Evolutionary conservation across 2,797 vertebrate genomes (phyloP).

Genomic region (Microctenopoma lineatum): DNA sequence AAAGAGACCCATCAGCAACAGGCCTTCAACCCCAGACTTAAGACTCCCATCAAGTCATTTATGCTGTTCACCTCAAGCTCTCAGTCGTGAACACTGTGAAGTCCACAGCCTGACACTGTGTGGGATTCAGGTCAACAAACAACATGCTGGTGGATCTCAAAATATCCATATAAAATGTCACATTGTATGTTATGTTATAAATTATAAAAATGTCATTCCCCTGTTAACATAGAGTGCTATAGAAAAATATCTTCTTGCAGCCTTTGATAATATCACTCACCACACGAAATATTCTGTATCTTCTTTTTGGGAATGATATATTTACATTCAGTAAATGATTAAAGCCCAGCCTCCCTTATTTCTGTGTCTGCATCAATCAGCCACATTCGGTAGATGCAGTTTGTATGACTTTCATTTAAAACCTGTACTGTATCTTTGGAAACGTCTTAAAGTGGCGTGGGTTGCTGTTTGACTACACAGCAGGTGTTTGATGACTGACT

Average conservation of each 20-base stretch:
- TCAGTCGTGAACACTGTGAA: slow-evolving; percentile 23
- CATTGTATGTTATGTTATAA: too few relatives aligned
- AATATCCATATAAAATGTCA: slow-evolving; percentile 12
- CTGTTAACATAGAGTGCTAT: too few relatives aligned
- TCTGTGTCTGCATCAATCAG: neutral
- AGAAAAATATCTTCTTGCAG: neutral
- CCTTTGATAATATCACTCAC: neutral
- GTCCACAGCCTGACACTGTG: slow-evolving; percentile 25
- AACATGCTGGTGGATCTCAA: slow-evolving; percentile 12
- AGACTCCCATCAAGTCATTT: slow-evolving; percentile 33
- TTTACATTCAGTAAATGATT: slow-evolving; percentile 7
- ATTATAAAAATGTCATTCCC: neutral
- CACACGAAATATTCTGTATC: neutral
- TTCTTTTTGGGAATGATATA: neutral
- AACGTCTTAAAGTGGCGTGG: neutral
- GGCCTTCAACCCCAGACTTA: slow-evolving; percentile 36
- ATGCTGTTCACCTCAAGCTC: slow-evolving; percentile 32
- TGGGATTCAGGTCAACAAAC: slow-evolving; percentile 42
- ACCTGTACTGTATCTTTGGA: neutral
- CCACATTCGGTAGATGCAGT: neutral
- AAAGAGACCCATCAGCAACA: slow-evolving; percentile 46
- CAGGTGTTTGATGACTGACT: neutral
- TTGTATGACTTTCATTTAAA: neutral
- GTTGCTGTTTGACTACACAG: neutral
- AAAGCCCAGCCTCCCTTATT: neutral